Evolutionary conservation across 2,797 vertebrate genomes (phyloP).

Genomic region (Chelonia mydas): DNA sequence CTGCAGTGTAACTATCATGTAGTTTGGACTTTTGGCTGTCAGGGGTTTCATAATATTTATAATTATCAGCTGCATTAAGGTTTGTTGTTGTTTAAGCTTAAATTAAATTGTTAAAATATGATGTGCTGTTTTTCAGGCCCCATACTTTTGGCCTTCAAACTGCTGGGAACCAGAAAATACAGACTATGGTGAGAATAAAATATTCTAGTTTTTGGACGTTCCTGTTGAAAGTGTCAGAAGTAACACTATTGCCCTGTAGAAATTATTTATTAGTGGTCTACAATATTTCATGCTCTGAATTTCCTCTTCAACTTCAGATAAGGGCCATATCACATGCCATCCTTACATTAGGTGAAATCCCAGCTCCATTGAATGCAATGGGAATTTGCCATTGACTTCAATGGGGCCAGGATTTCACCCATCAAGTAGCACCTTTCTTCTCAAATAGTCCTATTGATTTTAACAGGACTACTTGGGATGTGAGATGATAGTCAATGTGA

Average conservation of each 20-base stretch:
- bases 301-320: background rate
- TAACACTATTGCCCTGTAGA: background rate
- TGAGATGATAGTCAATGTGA: background rate
- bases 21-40: background rate
- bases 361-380: background rate
- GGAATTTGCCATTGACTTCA: background rate
- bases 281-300: background rate
- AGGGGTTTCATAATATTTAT: background rate
- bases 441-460: background rate
- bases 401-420: background rate
- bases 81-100: background rate
- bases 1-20: background rate
- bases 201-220: background rate
- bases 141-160: conserved; percentile 97
- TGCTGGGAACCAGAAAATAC: conserved; percentile 98
- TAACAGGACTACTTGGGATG: background rate
- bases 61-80: background rate
- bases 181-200: conserved; percentile 90
- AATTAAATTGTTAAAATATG: conserved; percentile 9
- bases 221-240: background rate
- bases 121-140: conserved; percentile 84
- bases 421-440: background rate
- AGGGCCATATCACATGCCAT: background rate
- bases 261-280: background rate
- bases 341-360: background rate